Base-by-base conservation (phyloP, 2,113 vertebrate species). In the Caloenas nicobarica region DNA sequence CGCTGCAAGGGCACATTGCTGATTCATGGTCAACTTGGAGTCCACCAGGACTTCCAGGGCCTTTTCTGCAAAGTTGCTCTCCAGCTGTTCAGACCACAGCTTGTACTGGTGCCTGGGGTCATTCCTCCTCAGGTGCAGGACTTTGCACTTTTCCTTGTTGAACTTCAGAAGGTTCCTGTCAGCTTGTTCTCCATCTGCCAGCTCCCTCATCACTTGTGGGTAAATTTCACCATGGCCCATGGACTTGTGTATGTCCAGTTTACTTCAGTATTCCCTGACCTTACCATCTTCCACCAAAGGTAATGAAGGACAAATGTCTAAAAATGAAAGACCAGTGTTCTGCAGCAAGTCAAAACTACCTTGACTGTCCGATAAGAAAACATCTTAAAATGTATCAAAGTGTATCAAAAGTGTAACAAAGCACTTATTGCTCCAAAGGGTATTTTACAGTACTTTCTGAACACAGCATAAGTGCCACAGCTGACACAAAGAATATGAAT, bases 41-140 rank as follows among this genome's bases (percentile, higher is more conserved):
- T 8, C 11, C 46, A 81, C 8, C 50, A 29, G 3, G 33, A 88
- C 0, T 0, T 6, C 1, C 28, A 40, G 7, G 16, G 34, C 25
- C 22, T 6, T 33, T 81, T 81, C 81, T 50, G 70, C 33, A 76
- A 80, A 82, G 62, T 53, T 1, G 3, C 57, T 64, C 6, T 76
- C 38, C 61, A 82, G 23, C 2, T 36, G 18, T 9, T 25, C 46
- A 76, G 61, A 46, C 23, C 13, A 56, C 74, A 88, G 5, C 22
- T 9, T n/a, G 25, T 57, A 31, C 9, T 26, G 26, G 6, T 85
- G n/a, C 56, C 9, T 10, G 11, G 19, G 6, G 36, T 7, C 74
- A 33, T 3, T 81, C 21, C 24, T 48, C 24, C 10, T 7, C 79
- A 53, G 18, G 11, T 38, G 46, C 16, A 74, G 70, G 38, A 74